Base-by-base conservation (phyloP, 2,888 invertebrate genomes). In the Pocota personata region DNA sequence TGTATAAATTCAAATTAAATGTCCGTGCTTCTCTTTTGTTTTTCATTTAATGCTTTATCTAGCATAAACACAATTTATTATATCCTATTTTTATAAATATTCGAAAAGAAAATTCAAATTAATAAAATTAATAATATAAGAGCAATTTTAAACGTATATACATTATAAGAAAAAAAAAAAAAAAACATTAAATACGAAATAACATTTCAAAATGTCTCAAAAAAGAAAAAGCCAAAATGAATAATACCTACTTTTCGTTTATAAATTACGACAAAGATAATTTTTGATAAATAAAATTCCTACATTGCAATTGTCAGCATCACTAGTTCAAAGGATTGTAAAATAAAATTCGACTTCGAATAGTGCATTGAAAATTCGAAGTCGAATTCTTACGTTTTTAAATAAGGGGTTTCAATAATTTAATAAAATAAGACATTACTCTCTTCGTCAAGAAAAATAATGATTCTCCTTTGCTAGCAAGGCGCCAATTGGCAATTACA, bases 401-500 rank as follows among this genome's bases (percentile, higher is more conserved):
- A 64, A 57, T 48, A 69, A 50, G 21, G 12, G 27, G 8, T 78
- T 82, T 80, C 19, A 69, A 80, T 75, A 78, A 78, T 66, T 46
- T 73, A 72, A 72, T 60, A 62, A 73, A 67, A 67, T 73, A 72
- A 60, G 50, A 72, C 19, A 57, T 62, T 52, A 62, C 19, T 72
- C 58, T 57, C 16, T 60, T 64, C 30, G 40, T 64, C 30, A 16
- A 12, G 14, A 50, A 57, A 57, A 69, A 48, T 27, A 78, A 55
- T 79, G 50, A 32, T 71, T 60, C 88, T 89, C 91, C 92, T 91
- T 91, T 90, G 91, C 91, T 91, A 91, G 92, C 92, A 92, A 92
- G 91, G 92, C 87, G 91, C 88, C 91, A 92, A 91, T 92, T 90
- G 89, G 73, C 89, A 86, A 82, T 52, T 67, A 57, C 19, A 58